Conservation (phyloP, 2,888 invertebrate genomes). For the Chouioia cunea region DNA sequence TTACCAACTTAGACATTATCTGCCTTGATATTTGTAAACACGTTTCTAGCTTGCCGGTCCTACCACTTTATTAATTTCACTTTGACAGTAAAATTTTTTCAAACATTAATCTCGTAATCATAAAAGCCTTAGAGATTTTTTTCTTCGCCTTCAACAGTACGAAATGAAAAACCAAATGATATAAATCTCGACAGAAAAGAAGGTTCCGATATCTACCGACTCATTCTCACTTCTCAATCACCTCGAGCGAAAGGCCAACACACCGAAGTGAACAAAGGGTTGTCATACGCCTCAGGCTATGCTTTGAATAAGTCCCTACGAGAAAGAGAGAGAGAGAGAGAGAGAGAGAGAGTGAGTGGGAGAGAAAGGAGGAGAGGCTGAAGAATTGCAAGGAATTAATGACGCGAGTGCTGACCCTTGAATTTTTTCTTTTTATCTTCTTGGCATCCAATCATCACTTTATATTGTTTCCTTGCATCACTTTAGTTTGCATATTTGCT, state of each 20-base stretch:
- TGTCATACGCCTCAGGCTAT: slow-evolving; percentile 21
- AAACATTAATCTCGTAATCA: too few relatives aligned
- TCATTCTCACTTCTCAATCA: slow-evolving; percentile 8
- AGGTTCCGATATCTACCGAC: too few relatives aligned
- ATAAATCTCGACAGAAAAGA: too few relatives aligned
- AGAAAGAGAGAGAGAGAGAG: slow-evolving; percentile 12
- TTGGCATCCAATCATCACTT: slow-evolving; percentile 27
- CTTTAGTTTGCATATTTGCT: slow-evolving; percentile 30
- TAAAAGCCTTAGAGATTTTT: too few relatives aligned
- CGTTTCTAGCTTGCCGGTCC: too few relatives aligned
- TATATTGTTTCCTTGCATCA: slow-evolving; percentile 24
- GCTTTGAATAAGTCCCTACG: slow-evolving; percentile 43
- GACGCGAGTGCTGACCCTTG: slow-evolving; percentile 44
- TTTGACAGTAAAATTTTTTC: too few relatives aligned
- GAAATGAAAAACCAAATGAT: too few relatives aligned
- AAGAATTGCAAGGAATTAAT: slow-evolving; percentile 34
- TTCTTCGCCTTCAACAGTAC: too few relatives aligned
- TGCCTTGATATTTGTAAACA: too few relatives aligned
- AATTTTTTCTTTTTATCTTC: slow-evolving; percentile 11
- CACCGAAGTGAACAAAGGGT: slow-evolving; percentile 2
- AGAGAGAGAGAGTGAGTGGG: slow-evolving; percentile 12
- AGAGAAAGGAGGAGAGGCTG: slow-evolving; percentile 14
- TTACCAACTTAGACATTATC: neutral
- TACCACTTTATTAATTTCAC: too few relatives aligned
- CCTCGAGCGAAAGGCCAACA: slow-evolving; percentile 16